These are phyloP conservation scores for Plutomurus gul DNA, from an alignment of 1,140 invertebrate genomes.

Conservation along the genomic window DNA sequence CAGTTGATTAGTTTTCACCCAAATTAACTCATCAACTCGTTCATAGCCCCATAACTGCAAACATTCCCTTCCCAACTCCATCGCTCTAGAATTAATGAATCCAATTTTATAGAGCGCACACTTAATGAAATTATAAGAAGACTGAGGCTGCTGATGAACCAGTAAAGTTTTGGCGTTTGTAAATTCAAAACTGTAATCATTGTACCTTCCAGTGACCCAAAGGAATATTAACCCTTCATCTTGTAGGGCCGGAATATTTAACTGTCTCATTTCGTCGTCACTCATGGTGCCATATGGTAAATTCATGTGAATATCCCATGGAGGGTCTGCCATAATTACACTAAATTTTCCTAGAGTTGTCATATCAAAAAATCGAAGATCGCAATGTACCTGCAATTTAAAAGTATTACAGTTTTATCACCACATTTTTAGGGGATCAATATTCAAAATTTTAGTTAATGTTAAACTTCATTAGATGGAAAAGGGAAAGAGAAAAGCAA, in stretches of 20 bases:
- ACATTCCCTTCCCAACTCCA: conserved; percentile 94
- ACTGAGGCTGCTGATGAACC: not conserved
- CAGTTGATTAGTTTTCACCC: conserved; percentile 98
- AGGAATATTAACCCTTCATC: conserved; percentile 95
- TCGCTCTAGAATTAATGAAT: conserved; percentile 69
- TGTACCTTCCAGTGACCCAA: conserved; percentile 90
- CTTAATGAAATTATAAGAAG: not conserved
- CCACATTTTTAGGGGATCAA: too few species aligned
- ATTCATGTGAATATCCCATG: conserved; percentile 77
- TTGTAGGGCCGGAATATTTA: conserved; percentile 87
- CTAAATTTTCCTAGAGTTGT: conserved; percentile 90
- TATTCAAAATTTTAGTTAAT: too few species aligned
- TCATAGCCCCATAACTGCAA: conserved; percentile 94
- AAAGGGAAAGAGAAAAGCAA: too few species aligned
- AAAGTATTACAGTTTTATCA: not conserved
- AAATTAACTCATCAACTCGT: conserved; percentile 94
- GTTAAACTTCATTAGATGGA: too few species aligned
- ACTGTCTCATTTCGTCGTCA: conserved; percentile 96
- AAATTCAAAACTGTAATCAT: conserved; percentile 18
- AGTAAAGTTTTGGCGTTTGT: not conserved
- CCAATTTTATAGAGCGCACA: too few species aligned
- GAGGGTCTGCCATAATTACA: conserved; percentile 94
- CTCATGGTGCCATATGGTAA: conserved; percentile 99
- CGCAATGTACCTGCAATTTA: conserved; percentile 71
- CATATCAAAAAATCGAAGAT: conserved; percentile 93